Evolutionary conservation across 2,113 vertebrate species (phyloP).

Genomic region (Falcunculus frontatus): DNA sequence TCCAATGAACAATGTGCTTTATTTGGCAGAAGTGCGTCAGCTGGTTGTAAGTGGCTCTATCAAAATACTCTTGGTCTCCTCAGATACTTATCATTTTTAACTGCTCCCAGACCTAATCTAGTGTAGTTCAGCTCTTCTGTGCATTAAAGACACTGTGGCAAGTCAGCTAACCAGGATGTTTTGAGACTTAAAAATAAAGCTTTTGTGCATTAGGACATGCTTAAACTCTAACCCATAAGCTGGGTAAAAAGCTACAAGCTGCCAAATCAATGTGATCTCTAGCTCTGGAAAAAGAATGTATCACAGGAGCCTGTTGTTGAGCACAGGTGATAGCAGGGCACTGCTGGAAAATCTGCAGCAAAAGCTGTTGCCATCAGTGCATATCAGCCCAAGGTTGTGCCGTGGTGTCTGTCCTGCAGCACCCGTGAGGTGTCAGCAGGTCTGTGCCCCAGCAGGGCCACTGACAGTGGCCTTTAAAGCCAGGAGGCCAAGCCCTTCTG

Average conservation of each 20-base stretch:
- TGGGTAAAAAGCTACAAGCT: not conserved
- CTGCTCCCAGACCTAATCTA: not conserved
- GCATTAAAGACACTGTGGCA: not conserved
- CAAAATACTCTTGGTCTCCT: not conserved
- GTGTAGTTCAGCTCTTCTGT: not conserved
- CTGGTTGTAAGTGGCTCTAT: conserved; percentile 1
- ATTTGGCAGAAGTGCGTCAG: conserved; percentile 51
- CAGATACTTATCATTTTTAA: not conserved
- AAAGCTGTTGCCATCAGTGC: not conserved
- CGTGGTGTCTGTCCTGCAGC: rapidly evolving
- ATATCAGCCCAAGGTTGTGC: not conserved
- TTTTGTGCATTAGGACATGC: not conserved
- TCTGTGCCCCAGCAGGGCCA: not conserved
- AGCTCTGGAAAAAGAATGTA: not conserved
- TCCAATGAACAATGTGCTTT: conserved; percentile 40
- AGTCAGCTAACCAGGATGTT: not conserved
- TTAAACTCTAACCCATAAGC: not conserved
- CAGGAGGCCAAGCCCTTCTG: not conserved
- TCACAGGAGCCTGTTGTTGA: not conserved
- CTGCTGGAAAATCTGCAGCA: not conserved
- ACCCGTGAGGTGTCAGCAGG: not conserved
- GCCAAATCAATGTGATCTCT: not conserved
- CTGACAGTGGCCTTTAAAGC: not conserved
- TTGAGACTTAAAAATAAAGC: not conserved
- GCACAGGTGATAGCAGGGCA: not conserved